These are phyloP conservation scores for Danio aesculapii DNA, from an alignment of 2,797 vertebrate species.

Conservation along the genomic window DNA sequence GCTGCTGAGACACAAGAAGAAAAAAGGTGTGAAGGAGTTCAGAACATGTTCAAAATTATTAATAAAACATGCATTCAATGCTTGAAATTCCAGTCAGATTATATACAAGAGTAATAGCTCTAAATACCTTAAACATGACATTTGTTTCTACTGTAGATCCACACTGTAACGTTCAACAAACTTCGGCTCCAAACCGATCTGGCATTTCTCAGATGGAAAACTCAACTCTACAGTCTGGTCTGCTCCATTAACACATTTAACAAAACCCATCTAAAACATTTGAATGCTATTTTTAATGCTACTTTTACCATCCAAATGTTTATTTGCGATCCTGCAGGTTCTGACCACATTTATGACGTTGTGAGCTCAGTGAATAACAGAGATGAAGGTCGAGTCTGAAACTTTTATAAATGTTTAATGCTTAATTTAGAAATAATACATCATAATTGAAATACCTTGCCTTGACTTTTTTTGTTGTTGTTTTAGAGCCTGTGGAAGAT, in stretches of 20 bases:
- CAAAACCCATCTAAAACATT: too few species aligned
- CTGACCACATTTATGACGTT: not conserved
- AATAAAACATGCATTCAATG: not conserved
- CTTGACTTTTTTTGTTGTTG: not conserved
- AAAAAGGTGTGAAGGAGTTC: constrained; percentile 2
- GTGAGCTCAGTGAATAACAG: not conserved
- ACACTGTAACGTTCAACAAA: not conserved
- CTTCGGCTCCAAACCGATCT: not conserved
- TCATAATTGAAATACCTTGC: not conserved
- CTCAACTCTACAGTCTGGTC: not conserved
- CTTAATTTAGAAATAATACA: too few species aligned
- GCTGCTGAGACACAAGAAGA: not conserved
- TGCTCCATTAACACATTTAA: not conserved
- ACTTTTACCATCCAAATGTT: not conserved
- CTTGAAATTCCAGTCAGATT: not conserved
- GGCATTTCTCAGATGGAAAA: not conserved
- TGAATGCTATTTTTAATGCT: not conserved
- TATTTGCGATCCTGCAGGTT: not conserved
- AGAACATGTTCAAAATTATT: not conserved
- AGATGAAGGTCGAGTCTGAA: not conserved
- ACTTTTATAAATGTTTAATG: not conserved
- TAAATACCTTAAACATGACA: not conserved
- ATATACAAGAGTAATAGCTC: not conserved
- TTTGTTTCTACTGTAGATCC: constrained; percentile 8
- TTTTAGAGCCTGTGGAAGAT: not conserved